Percentiles rank a stretch among this genome's conserved stretches.
phyloP scores from a whole-genome alignment of 2,888 invertebrate genomes.

The Strigamia crassipes region DNA sequence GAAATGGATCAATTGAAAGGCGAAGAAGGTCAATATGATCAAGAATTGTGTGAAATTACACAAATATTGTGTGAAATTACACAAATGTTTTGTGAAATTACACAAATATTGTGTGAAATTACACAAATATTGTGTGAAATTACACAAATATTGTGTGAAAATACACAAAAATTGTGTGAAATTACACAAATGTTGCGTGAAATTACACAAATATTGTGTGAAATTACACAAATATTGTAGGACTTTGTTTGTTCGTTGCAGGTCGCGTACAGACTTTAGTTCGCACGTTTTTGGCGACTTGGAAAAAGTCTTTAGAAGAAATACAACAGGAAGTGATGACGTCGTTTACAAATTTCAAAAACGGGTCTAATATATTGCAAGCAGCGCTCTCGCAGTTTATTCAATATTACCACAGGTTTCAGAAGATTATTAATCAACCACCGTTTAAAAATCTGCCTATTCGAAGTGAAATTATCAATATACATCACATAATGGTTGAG shows the following conservation, averaged over 20 bases:
- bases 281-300: slow-evolving; percentile 85
- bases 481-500: slow-evolving; percentile 98
- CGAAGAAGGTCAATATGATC: slow-evolving; percentile 61
- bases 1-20: slow-evolving; percentile 59
- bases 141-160: no score
- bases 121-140: not conserved
- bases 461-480: slow-evolving; percentile 87
- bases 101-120: no score
- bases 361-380: slow-evolving; percentile 92
- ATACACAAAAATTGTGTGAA: not conserved
- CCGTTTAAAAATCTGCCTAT: slow-evolving; percentile 62
- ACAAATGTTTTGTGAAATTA: not conserved
- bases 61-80: no score
- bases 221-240: no score
- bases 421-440: slow-evolving; percentile 83
- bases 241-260: slow-evolving; percentile 49
- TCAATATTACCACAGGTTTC: slow-evolving; percentile 96
- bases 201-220: not conserved
- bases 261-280: slow-evolving; percentile 83
- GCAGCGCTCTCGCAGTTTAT: slow-evolving; percentile 91
- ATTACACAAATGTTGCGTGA: not conserved
- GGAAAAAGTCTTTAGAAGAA: slow-evolving; percentile 94
- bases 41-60: not conserved
- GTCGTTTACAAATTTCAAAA: slow-evolving; percentile 94
- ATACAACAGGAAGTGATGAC: slow-evolving; percentile 91